Base-by-base conservation (phyloP, 2,113 vertebrate species). In the Mormoops blainvillei region DNA sequence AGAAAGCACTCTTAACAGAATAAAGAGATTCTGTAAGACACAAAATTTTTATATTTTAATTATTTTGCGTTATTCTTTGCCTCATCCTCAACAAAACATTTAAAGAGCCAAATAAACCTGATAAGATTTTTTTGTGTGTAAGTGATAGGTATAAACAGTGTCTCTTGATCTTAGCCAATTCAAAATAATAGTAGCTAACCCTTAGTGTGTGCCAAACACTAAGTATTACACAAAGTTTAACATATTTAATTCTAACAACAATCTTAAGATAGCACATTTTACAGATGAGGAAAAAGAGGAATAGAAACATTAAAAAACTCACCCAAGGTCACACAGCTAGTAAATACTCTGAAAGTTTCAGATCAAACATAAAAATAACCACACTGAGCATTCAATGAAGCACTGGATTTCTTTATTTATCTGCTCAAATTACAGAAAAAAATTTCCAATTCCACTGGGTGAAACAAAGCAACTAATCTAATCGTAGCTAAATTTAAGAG, bases 11-110 rank as follows among this genome's bases (percentile, higher is more conserved):
- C 45, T 58, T 91, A 95, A 58, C 10, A 88, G 87, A 15, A n/a
- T 31, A 9, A 91, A 65, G 84, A 93, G n/a, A 43, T 85, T 77
- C 91, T 38, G 36, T 1, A 52, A 54, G 65, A 87, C 50, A 76
- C 70, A 65, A 95, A 95, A n/a, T 19, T 18, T 90, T 48, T 50
- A 33, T 10, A 68, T 94, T 84, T 96, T 77, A 89, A 58, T 73
- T 96, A 84, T 58, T 87, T 63, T 68, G 20, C 54, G 77, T 58
- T 92, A 45, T 78, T 85, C 4, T 89, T 63, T 87, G 22, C 20
- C 12, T 96, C 33, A 50, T 71, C 13, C 41, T 20, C 52, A 18
- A 16, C 65, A 77, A 84, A 92, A 1, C 67, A 90, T 84, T 88
- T 94, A 77, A 84, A 41, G 28, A 93, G 22, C 31, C 84, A 77